A percentile compares a stretch with the other conserved stretches of the same genome.
Evolutionary conservation across 2,113 vertebrate species (phyloP).

Genomic region (Pycnonotus jocosus): DNA sequence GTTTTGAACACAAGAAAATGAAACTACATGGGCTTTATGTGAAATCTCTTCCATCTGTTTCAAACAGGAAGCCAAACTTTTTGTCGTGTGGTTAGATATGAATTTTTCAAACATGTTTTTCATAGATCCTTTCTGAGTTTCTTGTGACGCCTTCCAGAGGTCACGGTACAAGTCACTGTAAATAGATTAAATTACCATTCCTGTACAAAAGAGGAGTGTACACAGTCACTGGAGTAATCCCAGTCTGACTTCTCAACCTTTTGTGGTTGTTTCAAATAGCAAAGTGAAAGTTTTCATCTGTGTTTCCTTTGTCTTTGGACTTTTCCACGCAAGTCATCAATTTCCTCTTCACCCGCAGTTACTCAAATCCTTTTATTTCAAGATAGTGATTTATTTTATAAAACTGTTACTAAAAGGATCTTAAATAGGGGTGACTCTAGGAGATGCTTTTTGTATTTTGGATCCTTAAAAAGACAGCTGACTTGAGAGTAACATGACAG

Average conservation of each 20-base stretch:
- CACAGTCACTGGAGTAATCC: neutral
- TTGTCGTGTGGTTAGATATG: neutral
- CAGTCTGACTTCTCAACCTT: neutral
- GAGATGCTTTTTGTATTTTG: neutral
- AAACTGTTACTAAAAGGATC: neutral
- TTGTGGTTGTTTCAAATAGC: neutral
- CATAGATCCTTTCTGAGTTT: slow-evolving; percentile 28
- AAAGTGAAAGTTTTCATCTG: neutral
- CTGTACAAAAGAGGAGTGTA: neutral
- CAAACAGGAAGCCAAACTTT: slow-evolving; percentile 38
- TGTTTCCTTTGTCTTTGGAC: neutral
- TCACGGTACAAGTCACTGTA: neutral
- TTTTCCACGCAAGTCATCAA: neutral
- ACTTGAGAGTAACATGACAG: neutral
- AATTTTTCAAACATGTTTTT: slow-evolving; percentile 28
- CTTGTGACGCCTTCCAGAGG: slow-evolving; percentile 12
- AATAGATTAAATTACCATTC: slow-evolving; percentile 18
- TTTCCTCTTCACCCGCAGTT: neutral
- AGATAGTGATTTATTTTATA: neutral
- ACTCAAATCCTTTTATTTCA: neutral
- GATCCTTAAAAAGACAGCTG: neutral
- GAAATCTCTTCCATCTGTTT: slow-evolving; percentile 50
- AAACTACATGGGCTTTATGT: neutral
- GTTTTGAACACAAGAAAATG: slow-evolving; percentile 30
- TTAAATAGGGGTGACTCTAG: neutral